A percentile compares a stretch with the other conserved stretches of the same genome.
Conservation (phyloP, 2,797 vertebrate genomes). For the Nannoperca australis region DNA sequence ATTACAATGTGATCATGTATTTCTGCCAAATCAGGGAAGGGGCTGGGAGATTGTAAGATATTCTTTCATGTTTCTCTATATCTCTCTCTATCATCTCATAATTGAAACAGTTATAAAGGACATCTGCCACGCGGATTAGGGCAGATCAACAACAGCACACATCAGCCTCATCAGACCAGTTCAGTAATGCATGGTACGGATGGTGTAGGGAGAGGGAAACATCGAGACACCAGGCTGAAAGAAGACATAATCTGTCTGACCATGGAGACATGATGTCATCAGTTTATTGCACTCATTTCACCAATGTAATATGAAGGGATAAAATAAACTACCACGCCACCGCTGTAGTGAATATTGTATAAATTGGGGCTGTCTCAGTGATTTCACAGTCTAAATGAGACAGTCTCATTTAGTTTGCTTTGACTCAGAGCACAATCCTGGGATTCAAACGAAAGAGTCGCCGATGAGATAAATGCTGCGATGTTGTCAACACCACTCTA, state of each 20-base stretch:
- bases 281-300: slow-evolving; percentile 55
- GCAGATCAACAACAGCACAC: slow-evolving; percentile 44
- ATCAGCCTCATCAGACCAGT: slow-evolving; percentile 37
- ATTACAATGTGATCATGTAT: slow-evolving; percentile 23
- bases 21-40: slow-evolving; percentile 23
- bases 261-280: slow-evolving; percentile 57
- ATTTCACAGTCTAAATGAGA: slow-evolving; percentile 75
- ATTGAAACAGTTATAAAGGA: slow-evolving; percentile 57
- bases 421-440: slow-evolving; percentile 54
- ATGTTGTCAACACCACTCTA: slow-evolving; percentile 49
- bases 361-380: slow-evolving; percentile 61
- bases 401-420: slow-evolving; percentile 61
- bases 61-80: slow-evolving; percentile 47
- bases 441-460: slow-evolving; percentile 47
- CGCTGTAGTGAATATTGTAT: slow-evolving; percentile 53
- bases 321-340: slow-evolving; percentile 48
- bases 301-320: slow-evolving; percentile 47
- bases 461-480: slow-evolving; percentile 45
- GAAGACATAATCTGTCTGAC: slow-evolving; percentile 53
- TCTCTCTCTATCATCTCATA: too few species aligned
- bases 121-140: slow-evolving; percentile 65
- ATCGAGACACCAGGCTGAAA: slow-evolving; percentile 39
- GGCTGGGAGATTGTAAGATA: not conserved
- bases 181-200: slow-evolving; percentile 16
- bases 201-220: slow-evolving; percentile 1